phyloP scores from a whole-genome alignment of 2,797 vertebrate species.

The Rhabdomys pumilio region DNA sequence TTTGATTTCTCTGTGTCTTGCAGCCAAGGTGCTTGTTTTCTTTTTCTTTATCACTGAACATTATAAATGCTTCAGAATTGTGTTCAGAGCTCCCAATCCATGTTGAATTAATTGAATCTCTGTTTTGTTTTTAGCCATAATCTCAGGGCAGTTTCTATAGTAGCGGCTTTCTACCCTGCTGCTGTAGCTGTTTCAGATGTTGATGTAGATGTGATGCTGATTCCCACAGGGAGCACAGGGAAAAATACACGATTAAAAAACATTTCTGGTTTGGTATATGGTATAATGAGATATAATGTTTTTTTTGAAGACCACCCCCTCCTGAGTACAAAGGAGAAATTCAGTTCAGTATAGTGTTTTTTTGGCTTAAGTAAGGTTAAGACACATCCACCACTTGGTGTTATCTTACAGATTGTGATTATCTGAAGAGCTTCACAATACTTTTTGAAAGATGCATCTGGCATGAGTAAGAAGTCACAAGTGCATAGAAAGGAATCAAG shows the following conservation, averaged over 20 bases:
- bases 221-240: conserved; percentile 13
- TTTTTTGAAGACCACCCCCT: background rate
- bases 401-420: conserved; percentile 14
- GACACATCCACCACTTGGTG: background rate
- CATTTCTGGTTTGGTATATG: conserved; percentile 55
- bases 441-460: background rate
- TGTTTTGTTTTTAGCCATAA: conserved; percentile 52
- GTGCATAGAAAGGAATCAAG: conserved; percentile 5
- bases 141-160: conserved; percentile 58
- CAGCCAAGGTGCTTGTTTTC: background rate
- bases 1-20: background rate
- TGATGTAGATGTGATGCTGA: background rate
- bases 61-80: conserved; percentile 33
- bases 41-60: conserved; percentile 36
- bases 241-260: conserved; percentile 20
- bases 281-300: background rate
- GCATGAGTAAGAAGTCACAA: conserved; percentile 12
- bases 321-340: conserved; percentile 41
- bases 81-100: conserved; percentile 38
- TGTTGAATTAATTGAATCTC: conserved; percentile 20
- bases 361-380: conserved; percentile 18
- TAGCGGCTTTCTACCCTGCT: conserved; percentile 28
- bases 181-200: conserved; percentile 32
- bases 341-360: conserved; percentile 4
- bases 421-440: conserved; percentile 9